Evolutionary conservation across 2,888 invertebrate genomes (phyloP).

Genomic region (Hypomecis punctinalis): DNA sequence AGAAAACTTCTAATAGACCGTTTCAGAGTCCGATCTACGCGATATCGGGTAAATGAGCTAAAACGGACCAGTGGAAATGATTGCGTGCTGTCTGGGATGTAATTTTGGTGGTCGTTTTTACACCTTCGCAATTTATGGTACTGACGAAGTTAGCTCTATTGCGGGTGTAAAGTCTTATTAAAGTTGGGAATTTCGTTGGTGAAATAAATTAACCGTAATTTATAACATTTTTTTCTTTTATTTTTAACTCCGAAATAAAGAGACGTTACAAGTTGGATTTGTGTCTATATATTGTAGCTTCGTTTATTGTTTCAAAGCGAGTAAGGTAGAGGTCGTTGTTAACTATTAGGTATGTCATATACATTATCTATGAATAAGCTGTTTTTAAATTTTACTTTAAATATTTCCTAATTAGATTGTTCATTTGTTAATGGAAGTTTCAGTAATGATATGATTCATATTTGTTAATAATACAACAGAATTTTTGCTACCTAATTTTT

Average conservation of each 20-base stretch:
- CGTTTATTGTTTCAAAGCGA: too few relatives aligned
- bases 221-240: not conserved
- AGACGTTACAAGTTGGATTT: not conserved
- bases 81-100: constrained; percentile 57
- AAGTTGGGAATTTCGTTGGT: constrained; percentile 13
- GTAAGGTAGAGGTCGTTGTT: too few relatives aligned
- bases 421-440: too few relatives aligned
- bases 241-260: not conserved
- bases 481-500: too few relatives aligned
- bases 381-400: too few relatives aligned
- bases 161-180: constrained; percentile 6
- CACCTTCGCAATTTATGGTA: constrained; percentile 33
- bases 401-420: too few relatives aligned
- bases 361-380: too few relatives aligned
- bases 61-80: constrained; percentile 52
- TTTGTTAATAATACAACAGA: too few relatives aligned
- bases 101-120: constrained; percentile 44
- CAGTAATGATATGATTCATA: too few relatives aligned
- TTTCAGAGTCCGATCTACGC: constrained; percentile 73
- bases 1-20: constrained; percentile 82
- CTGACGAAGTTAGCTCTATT: constrained; percentile 17
- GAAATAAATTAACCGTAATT: too few relatives aligned
- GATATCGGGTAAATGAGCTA: constrained; percentile 76
- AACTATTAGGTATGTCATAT: too few relatives aligned
- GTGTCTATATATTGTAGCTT: too few relatives aligned